Conservation (phyloP, 2,797 vertebrate species). For the Rhabdomys pumilio region DNA sequence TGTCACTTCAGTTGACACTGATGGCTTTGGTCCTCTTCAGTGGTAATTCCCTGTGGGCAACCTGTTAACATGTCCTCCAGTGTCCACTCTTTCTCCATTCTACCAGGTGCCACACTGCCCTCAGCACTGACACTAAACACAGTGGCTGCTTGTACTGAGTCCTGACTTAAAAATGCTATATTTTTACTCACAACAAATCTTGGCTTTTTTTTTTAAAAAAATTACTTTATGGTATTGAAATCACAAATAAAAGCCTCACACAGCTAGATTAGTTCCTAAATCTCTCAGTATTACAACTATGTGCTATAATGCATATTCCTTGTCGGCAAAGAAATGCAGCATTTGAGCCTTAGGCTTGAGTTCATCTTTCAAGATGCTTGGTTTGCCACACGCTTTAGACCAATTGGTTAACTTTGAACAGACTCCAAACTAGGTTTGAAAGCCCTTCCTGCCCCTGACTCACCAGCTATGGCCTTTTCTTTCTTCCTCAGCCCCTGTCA, state of each 20-base stretch:
- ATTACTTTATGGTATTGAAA: background rate
- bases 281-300: background rate
- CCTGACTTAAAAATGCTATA: background rate
- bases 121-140: too few relatives aligned
- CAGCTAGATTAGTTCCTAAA: background rate
- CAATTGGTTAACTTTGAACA: background rate
- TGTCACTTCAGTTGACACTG: background rate
- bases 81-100: background rate
- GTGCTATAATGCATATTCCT: too few relatives aligned
- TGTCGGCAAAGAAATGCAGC: background rate
- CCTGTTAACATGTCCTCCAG: background rate
- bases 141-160: background rate
- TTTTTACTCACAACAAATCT: background rate
- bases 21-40: background rate
- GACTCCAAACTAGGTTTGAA: background rate
- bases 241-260: too few relatives aligned
- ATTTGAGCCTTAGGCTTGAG: background rate
- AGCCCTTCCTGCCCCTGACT: too few relatives aligned
- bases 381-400: background rate
- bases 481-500: background rate
- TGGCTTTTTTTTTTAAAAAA: background rate
- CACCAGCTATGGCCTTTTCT: rapidly evolving
- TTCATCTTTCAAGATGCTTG: background rate
- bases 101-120: rapidly evolving
- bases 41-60: background rate